phyloP scores from a whole-genome alignment of 2,113 vertebrate genomes.

The Calidris pygmaea region DNA sequence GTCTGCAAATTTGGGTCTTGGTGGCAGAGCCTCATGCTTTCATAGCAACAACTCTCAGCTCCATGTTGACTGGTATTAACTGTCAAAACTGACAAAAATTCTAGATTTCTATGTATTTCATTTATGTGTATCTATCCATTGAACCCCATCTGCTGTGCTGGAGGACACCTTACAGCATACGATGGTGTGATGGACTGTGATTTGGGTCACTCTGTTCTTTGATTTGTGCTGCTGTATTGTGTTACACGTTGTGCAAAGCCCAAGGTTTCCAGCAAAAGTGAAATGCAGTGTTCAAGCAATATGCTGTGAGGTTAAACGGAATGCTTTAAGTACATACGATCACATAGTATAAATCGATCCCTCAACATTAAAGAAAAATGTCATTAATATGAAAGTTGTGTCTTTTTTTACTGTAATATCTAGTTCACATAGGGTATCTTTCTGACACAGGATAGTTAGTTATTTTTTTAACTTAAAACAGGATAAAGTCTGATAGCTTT shows the following conservation, averaged over 20 bases:
- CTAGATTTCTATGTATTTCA: not conserved
- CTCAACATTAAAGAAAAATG: not conserved
- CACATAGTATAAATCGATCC: not conserved
- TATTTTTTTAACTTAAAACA: slow-evolving; percentile 19
- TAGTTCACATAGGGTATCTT: not conserved
- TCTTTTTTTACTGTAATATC: not conserved
- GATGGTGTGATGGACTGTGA: not conserved
- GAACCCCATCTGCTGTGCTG: not conserved
- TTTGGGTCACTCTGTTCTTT: not conserved
- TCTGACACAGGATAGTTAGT: not conserved
- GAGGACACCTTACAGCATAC: not conserved
- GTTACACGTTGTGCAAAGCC: not conserved
- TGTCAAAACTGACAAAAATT: not conserved
- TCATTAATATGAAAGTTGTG: not conserved
- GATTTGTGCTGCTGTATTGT: not conserved
- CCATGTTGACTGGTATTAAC: not conserved
- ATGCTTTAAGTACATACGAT: not conserved
- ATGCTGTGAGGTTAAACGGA: not conserved
- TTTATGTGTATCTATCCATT: not conserved
- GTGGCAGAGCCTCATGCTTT: not conserved
- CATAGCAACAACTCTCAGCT: not conserved
- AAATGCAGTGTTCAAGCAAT: not conserved
- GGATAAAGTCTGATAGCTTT: slow-evolving; percentile 41
- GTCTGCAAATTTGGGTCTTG: not conserved
- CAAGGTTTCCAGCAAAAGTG: not conserved